phyloP scores from a whole-genome alignment of 1,140 invertebrate genomes.

The Mycetomoellerius zeteki region DNA sequence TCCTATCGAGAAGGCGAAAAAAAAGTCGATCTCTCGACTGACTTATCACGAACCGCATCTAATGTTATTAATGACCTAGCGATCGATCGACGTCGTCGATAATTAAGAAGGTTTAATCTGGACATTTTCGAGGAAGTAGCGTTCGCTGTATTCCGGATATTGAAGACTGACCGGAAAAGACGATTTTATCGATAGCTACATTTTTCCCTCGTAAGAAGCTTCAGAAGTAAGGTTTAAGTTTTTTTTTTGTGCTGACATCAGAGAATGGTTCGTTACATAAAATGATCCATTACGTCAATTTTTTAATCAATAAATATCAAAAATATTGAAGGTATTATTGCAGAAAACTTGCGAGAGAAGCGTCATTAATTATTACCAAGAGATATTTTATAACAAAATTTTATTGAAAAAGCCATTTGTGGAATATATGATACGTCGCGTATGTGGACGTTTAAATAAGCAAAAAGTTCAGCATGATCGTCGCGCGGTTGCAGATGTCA shows the following conservation, averaged over 20 bases:
- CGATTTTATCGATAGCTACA: constrained; percentile 28
- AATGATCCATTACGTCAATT: neutral
- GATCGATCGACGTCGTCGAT: constrained; percentile 62
- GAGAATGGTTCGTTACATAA: neutral
- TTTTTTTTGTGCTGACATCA: constrained; percentile 10
- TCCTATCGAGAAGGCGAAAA: constrained; percentile 43
- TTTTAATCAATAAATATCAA: constrained; percentile 11
- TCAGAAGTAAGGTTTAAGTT: neutral
- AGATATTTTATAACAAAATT: constrained; percentile 14
- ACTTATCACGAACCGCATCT: constrained; percentile 61
- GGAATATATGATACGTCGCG: neutral
- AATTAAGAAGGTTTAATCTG: constrained; percentile 62
- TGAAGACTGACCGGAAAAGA: constrained; percentile 48
- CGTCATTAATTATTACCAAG: neutral
- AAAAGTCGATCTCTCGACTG: constrained; percentile 52
- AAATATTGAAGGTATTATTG: neutral
- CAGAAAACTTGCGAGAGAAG: neutral
- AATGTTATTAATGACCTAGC: constrained; percentile 59
- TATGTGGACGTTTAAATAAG: neutral
- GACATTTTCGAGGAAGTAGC: constrained; percentile 61
- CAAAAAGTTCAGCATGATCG: constrained; percentile 7
- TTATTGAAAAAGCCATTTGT: neutral
- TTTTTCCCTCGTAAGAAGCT: constrained; percentile 7
- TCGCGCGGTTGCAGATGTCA: constrained; percentile 21
- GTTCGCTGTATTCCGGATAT: constrained; percentile 63